These are phyloP conservation scores for Platynereis dumerilii DNA, from an alignment of 2,888 invertebrate species.

Conservation along the genomic window DNA sequence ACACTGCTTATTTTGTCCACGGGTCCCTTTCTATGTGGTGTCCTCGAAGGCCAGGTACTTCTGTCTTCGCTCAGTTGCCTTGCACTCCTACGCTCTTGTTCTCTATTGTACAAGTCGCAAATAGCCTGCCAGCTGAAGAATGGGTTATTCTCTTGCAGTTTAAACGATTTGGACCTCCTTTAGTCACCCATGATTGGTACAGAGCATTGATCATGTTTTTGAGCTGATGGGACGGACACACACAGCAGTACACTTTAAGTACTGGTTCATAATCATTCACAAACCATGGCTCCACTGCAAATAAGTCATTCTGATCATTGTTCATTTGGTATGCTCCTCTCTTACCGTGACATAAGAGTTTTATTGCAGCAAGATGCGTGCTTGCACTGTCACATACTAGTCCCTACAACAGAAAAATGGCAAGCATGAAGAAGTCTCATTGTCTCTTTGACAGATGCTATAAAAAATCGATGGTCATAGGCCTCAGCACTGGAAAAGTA, in stretches of 20 bases:
- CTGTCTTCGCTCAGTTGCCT: neutral
- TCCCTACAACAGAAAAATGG: neutral
- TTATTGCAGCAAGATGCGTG: neutral
- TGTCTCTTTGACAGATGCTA: neutral
- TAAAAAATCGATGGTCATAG: constrained; percentile 3
- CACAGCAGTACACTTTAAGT: neutral
- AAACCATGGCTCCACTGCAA: neutral
- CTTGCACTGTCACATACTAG: constrained; percentile 4
- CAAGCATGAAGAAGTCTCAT: constrained; percentile 5
- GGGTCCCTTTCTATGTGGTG: constrained; percentile 1
- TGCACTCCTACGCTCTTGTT: neutral
- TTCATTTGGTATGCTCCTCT: neutral
- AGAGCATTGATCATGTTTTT: too few species aligned
- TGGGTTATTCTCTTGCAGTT: neutral
- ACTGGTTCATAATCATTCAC: neutral
- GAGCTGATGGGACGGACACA: neutral
- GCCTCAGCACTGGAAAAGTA: neutral
- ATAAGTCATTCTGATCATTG: neutral
- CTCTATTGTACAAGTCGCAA: neutral
- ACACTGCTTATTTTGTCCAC: neutral
- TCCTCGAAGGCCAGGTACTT: neutral
- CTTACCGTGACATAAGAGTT: neutral
- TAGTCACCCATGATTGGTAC: neutral
- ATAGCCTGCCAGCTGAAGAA: constrained; percentile 3
- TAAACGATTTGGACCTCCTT: neutral